Evolutionary conservation across 2,888 invertebrate species (phyloP).

Genomic region (Pandemis heparana): DNA sequence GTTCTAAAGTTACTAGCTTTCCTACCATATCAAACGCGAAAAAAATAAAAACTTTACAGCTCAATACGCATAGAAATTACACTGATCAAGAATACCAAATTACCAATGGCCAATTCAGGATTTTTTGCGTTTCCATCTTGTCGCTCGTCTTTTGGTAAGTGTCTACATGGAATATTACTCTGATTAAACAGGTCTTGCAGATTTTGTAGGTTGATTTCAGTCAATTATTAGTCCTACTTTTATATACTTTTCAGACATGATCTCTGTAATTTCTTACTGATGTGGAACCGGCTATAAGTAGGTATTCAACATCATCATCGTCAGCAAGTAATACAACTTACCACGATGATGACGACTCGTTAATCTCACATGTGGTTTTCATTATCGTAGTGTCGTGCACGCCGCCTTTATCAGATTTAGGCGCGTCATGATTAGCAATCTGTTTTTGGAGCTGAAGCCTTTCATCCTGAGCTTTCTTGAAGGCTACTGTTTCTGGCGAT

Average conservation of each 20-base stretch:
- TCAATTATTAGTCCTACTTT: too few species aligned
- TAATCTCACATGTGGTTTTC: slow-evolving; percentile 56
- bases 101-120: background rate
- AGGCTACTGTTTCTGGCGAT: slow-evolving; percentile 72
- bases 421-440: slow-evolving; percentile 49
- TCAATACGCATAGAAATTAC: background rate
- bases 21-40: background rate
- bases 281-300: background rate
- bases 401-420: slow-evolving; percentile 48
- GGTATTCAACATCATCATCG: slow-evolving; percentile 8
- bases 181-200: too few species aligned
- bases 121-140: background rate
- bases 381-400: slow-evolving; percentile 62
- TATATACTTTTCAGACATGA: too few species aligned
- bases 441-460: slow-evolving; percentile 58
- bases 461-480: slow-evolving; percentile 73
- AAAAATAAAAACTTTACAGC: background rate
- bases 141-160: too few species aligned
- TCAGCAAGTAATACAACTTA: slow-evolving; percentile 45
- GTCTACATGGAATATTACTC: too few species aligned
- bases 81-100: background rate
- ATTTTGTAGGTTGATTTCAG: too few species aligned
- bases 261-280: background rate
- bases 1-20: background rate
- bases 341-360: slow-evolving; percentile 62